phyloP scores from a whole-genome alignment of 53 echinoderm and acorn worm species.

The Holothuria leucospilota region DNA sequence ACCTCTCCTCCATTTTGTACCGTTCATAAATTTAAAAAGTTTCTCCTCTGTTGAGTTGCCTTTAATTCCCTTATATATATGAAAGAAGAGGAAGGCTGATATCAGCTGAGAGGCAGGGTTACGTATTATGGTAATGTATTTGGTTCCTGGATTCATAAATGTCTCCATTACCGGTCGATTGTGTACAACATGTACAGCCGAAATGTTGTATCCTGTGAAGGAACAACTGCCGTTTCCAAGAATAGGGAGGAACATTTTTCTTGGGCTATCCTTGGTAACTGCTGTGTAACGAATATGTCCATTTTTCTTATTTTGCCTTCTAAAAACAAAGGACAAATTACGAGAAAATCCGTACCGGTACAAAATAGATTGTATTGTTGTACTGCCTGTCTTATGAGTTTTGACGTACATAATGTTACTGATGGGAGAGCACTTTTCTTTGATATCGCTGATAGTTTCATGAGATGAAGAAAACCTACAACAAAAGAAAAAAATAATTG shows the following conservation, averaged over 20 bases:
- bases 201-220: constrained; percentile 15
- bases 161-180: background rate
- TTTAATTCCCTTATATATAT: background rate
- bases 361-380: constrained; percentile 20
- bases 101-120: background rate
- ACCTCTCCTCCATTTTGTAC: no score
- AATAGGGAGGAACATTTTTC: constrained; percentile 27
- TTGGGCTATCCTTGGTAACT: constrained; percentile 24
- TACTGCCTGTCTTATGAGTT: constrained; percentile 32
- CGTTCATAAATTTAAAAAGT: background rate
- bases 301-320: constrained; percentile 16
- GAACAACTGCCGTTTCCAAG: background rate
- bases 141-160: constrained; percentile 36
- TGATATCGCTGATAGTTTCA: no score
- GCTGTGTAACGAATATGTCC: constrained; percentile 16
- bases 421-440: background rate
- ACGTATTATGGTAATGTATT: constrained; percentile 29
- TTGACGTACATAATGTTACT: constrained; percentile 25
- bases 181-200: constrained; percentile 31
- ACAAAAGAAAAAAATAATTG: no score
- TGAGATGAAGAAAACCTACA: no score
- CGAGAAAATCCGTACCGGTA: constrained; percentile 14
- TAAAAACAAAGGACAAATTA: constrained; percentile 11
- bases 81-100: constrained; percentile 22
- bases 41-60: constrained; percentile 12